Evolutionary conservation across 2,888 invertebrate genomes (phyloP).

Genomic region (Petrophora chlorosata): DNA sequence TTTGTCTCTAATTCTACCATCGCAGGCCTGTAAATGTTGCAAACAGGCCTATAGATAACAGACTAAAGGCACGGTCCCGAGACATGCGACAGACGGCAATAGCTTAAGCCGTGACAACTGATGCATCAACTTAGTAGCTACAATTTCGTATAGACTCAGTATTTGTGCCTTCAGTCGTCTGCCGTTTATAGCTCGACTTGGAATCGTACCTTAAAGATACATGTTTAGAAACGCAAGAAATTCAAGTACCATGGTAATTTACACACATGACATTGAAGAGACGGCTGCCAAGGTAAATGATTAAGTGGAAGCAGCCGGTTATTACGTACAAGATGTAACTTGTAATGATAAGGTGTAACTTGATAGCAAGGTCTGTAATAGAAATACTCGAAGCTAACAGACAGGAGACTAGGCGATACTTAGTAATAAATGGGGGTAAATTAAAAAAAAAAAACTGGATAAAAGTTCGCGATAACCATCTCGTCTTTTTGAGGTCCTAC

Average conservation of each 20-base stretch:
- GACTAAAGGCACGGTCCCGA: slow-evolving; percentile 6
- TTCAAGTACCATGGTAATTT: background rate
- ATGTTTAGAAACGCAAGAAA: slow-evolving; percentile 9
- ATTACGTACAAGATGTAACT: slow-evolving; percentile 5
- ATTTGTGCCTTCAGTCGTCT: too few species aligned
- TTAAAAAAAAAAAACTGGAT: too few species aligned
- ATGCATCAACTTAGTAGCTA: too few species aligned
- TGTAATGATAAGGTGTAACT: slow-evolving; percentile 1
- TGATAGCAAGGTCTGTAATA: slow-evolving; percentile 1
- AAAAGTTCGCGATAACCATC: too few species aligned
- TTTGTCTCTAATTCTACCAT: slow-evolving; percentile 14
- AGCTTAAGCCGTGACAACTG: too few species aligned
- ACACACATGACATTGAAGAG: slow-evolving; percentile 18
- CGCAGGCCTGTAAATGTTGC: background rate
- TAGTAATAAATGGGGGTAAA: background rate
- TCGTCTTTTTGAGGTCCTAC: too few species aligned
- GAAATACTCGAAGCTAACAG: background rate
- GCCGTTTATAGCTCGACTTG: too few species aligned
- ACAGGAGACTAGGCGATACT: background rate
- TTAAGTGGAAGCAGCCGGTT: background rate
- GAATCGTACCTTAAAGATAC: too few species aligned
- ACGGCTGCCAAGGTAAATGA: slow-evolving; percentile 10
- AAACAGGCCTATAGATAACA: slow-evolving; percentile 11
- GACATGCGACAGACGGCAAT: too few species aligned
- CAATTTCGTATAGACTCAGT: too few species aligned